Percentiles rank a stretch among this genome's conserved stretches.
Evolutionary conservation across 2,888 invertebrate genomes (phyloP).

Genomic region (Troglohyphantes excavatus): DNA sequence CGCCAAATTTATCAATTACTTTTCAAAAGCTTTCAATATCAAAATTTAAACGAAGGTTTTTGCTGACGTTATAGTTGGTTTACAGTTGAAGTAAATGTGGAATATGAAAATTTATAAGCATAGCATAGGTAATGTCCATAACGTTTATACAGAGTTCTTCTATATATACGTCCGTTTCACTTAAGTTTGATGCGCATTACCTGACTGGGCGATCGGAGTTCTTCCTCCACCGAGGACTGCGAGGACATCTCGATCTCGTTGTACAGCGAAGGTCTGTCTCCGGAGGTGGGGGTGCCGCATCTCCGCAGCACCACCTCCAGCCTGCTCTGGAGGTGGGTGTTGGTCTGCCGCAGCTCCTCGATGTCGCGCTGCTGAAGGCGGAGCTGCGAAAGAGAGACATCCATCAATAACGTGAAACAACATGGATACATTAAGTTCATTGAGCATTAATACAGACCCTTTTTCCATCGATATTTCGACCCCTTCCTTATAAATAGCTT

Average conservation of each 20-base stretch:
- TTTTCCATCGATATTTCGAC: too few species aligned
- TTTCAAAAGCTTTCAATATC: too few species aligned
- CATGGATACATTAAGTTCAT: too few species aligned
- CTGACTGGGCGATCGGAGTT: constrained; percentile 75
- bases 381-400: constrained; percentile 82
- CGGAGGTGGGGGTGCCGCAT: constrained; percentile 76
- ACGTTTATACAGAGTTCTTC: neutral
- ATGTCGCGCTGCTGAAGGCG: constrained; percentile 85
- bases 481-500: too few species aligned
- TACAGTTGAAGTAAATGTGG: neutral
- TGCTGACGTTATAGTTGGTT: too few species aligned
- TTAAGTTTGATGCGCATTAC: neutral
- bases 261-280: constrained; percentile 87
- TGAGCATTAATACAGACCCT: too few species aligned
- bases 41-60: too few species aligned
- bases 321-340: constrained; percentile 88
- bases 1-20: too few species aligned
- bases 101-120: neutral
- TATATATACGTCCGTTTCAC: neutral
- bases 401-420: too few species aligned
- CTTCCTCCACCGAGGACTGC: constrained; percentile 80
- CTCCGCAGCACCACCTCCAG: constrained; percentile 86
- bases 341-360: constrained; percentile 88
- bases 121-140: neutral
- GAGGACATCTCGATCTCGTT: constrained; percentile 91